Conservation (phyloP, 2,797 vertebrate genomes). For the Anguilla marmorata region DNA sequence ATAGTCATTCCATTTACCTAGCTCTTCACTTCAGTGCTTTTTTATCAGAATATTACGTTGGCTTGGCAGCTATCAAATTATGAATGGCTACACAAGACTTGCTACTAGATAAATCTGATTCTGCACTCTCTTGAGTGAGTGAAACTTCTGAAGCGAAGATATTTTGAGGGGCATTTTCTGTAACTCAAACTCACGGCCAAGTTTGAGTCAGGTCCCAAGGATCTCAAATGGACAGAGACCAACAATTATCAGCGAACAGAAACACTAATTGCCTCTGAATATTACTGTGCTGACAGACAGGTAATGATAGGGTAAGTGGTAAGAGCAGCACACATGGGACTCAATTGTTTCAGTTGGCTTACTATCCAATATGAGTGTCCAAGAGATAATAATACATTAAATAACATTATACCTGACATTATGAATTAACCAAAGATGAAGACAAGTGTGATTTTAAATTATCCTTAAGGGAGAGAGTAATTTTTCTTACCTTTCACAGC, state of each 20-base stretch:
- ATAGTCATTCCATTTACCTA: not conserved
- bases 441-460: not conserved
- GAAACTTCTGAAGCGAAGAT: not conserved
- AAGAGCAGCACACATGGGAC: not conserved
- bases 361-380: not conserved
- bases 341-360: not conserved
- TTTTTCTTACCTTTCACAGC: slow-evolving; percentile 39
- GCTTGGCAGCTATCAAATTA: not conserved
- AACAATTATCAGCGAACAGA: not conserved
- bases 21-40: not conserved
- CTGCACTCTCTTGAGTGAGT: not conserved
- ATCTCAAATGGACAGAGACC: not conserved
- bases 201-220: not conserved
- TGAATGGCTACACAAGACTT: not conserved
- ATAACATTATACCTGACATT: not conserved
- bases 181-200: not conserved
- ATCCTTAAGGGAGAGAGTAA: not conserved
- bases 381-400: not conserved
- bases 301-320: not conserved
- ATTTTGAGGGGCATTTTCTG: not conserved
- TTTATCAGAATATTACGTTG: not conserved
- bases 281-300: not conserved
- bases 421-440: not conserved
- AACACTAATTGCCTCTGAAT: not conserved
- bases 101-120: not conserved